A percentile compares a stretch with the other conserved stretches of the same genome.
These are phyloP conservation scores for Nautilus pompilius DNA, from an alignment of 1,140 invertebrate species.

Conservation along the genomic window DNA sequence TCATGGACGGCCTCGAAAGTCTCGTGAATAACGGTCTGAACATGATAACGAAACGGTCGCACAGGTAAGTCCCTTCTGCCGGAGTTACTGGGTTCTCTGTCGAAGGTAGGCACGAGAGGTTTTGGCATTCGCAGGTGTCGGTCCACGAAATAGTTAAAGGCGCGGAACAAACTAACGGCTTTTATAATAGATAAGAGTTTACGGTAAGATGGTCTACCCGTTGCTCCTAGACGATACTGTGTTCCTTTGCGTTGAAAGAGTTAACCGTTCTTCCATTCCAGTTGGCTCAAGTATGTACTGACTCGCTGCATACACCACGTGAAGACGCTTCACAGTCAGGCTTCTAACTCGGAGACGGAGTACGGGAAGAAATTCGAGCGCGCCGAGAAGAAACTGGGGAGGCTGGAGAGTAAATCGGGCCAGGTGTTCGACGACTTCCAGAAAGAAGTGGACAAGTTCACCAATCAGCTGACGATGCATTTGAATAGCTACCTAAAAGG, in stretches of 20 bases:
- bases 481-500: constrained; percentile 8
- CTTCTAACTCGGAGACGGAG: constrained; percentile 20
- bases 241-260: background rate
- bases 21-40: constrained; percentile 24
- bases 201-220: too few relatives aligned
- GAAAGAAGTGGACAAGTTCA: constrained; percentile 10
- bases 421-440: constrained; percentile 13
- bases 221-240: too few relatives aligned
- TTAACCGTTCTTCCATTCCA: constrained; percentile 6
- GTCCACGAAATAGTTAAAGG: too few relatives aligned
- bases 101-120: too few relatives aligned
- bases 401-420: constrained; percentile 19
- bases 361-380: constrained; percentile 11
- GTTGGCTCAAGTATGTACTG: constrained; percentile 34
- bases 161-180: too few relatives aligned
- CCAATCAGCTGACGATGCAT: constrained; percentile 3
- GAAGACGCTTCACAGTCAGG: constrained; percentile 20
- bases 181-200: too few relatives aligned
- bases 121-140: too few relatives aligned
- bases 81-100: too few relatives aligned
- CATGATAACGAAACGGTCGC: constrained; percentile 20
- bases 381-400: constrained; percentile 16
- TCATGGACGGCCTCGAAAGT: constrained; percentile 27
- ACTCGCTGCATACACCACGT: constrained; percentile 23
- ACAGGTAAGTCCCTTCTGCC: constrained; percentile 32